Conservation (phyloP, 2,888 invertebrate genomes). For the Dendrolimus pini region DNA sequence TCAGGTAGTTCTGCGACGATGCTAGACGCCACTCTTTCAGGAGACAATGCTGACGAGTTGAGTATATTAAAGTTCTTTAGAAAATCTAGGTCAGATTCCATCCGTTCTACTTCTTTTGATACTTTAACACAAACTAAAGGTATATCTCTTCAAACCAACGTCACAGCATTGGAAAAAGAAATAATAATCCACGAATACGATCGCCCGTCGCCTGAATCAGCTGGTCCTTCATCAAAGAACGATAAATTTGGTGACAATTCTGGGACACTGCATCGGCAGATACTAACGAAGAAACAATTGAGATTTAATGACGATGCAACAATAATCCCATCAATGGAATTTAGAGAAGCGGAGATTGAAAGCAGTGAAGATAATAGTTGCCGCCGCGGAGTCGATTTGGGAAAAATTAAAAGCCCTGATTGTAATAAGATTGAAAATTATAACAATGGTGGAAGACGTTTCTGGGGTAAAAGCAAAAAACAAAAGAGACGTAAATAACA, state of each 20-base stretch:
- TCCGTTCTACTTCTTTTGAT: conserved; percentile 9
- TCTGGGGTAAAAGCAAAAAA: background rate
- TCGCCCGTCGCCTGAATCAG: background rate
- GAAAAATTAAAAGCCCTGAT: background rate
- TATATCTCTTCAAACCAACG: conserved; percentile 1
- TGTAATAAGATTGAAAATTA: background rate
- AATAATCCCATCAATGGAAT: conserved; percentile 24
- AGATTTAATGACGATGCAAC: conserved; percentile 44
- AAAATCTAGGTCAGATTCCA: conserved; percentile 22
- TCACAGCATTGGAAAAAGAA: conserved; percentile 30
- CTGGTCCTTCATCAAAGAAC: background rate
- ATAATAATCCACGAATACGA: conserved; percentile 31
- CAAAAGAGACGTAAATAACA: conserved; percentile 3
- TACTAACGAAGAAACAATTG: conserved; percentile 26
- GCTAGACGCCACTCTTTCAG: conserved; percentile 10
- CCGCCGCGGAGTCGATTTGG: conserved; percentile 13
- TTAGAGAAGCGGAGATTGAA: conserved; percentile 11
- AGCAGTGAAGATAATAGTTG: background rate
- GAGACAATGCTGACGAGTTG: conserved; percentile 30
- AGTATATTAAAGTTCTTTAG: conserved; percentile 39
- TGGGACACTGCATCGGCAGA: background rate
- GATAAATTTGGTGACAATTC: background rate
- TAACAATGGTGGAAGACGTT: conserved; percentile 8
- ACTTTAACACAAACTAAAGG: conserved; percentile 4
- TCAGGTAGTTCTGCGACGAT: background rate